A percentile compares a stretch with the other conserved stretches of the same genome.
These are phyloP conservation scores for Hydrolagus affinis DNA, from an alignment of 2,113 vertebrate genomes.

Conservation along the genomic window DNA sequence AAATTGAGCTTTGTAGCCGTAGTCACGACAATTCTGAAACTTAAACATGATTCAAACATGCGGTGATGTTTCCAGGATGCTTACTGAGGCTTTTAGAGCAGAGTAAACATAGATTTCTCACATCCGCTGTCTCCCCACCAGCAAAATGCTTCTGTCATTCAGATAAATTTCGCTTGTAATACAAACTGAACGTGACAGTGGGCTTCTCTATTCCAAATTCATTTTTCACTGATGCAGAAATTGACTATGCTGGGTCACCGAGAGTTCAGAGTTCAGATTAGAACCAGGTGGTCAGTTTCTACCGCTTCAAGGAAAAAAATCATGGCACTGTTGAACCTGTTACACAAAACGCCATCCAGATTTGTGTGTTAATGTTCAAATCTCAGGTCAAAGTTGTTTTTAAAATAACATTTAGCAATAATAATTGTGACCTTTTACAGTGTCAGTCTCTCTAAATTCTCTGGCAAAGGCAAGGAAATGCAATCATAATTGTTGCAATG, in stretches of 20 bases:
- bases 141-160: constrained; percentile 4
- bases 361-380: background rate
- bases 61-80: background rate
- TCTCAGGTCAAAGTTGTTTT: background rate
- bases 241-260: background rate
- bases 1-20: background rate
- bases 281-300: constrained; percentile 22
- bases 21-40: background rate
- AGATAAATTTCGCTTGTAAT: constrained; percentile 13
- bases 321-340: background rate
- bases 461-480: constrained; percentile 6
- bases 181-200: background rate
- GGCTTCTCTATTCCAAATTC: constrained; percentile 25
- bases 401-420: background rate
- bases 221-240: constrained; percentile 12
- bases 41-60: background rate
- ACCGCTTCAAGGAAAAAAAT: background rate
- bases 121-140: background rate
- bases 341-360: background rate
- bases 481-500: constrained; percentile 1
- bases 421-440: background rate
- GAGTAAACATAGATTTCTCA: background rate
- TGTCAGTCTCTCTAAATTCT: background rate
- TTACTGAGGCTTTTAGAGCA: background rate
- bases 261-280: constrained; percentile 12